Evolutionary conservation across 2,797 vertebrate genomes (phyloP).

Genomic region (Enteromius afrohamiltoni): DNA sequence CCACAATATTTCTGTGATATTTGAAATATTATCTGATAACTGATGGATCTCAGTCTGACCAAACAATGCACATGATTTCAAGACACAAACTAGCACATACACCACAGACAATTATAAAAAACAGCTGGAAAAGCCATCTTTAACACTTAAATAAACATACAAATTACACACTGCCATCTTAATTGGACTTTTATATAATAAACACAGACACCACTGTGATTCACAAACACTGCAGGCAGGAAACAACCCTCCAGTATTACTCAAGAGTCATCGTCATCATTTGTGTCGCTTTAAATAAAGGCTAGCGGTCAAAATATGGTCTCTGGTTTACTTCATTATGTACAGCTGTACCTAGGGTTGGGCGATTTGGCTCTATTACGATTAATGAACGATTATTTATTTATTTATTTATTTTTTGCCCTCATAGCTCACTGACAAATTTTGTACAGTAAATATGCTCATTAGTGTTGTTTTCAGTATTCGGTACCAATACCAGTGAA

Average conservation of each 20-base stretch:
- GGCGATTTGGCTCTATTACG: too few relatives aligned
- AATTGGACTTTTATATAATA: slow-evolving; percentile 31
- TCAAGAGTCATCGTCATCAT: not conserved
- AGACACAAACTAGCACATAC: not conserved
- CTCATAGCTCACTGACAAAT: too few relatives aligned
- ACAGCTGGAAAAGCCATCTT: not conserved
- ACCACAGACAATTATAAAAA: not conserved
- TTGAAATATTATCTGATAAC: slow-evolving; percentile 25
- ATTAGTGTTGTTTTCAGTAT: too few relatives aligned
- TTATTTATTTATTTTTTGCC: too few relatives aligned
- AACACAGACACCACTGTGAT: slow-evolving; percentile 5
- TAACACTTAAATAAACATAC: not conserved
- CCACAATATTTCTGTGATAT: slow-evolving; percentile 14
- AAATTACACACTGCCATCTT: not conserved
- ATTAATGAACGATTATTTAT: too few relatives aligned
- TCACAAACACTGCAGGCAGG: slow-evolving; percentile 1
- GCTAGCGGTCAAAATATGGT: not conserved
- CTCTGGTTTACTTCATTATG: not conserved
- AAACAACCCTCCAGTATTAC: not conserved
- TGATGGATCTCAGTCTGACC: not conserved
- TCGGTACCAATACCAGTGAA: too few relatives aligned
- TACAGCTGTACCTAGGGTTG: not conserved
- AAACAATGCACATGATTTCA: not conserved
- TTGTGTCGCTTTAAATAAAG: too few relatives aligned
- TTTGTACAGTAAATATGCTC: too few relatives aligned